Evolutionary conservation across 2,888 invertebrate genomes (phyloP).

Genomic region (Eristalis arbustorum): DNA sequence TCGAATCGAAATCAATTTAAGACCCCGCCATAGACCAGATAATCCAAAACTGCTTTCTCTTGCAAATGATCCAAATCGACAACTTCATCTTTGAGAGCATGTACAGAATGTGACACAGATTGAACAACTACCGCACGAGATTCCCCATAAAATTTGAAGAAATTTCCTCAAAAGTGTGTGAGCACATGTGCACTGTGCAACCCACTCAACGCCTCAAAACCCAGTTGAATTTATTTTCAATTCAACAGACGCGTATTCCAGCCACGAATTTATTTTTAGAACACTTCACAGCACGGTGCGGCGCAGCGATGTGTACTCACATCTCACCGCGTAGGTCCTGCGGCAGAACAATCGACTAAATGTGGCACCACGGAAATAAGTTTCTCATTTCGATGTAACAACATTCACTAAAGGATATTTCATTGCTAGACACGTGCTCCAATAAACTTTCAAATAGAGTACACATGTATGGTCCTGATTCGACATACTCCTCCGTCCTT

Average conservation of each 20-base stretch:
- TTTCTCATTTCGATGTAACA: constrained; percentile 21
- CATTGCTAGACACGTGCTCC: constrained; percentile 38
- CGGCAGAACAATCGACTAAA: constrained; percentile 21
- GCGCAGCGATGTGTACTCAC: neutral
- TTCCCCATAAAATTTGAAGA: neutral
- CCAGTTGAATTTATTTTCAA: neutral
- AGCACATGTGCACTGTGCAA: neutral
- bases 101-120: neutral
- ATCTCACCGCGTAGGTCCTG: neutral
- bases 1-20: too few species aligned
- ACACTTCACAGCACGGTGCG: neutral
- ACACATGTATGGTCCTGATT: constrained; percentile 10
- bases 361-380: neutral
- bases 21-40: too few species aligned
- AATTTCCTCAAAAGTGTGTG: neutral
- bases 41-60: neutral
- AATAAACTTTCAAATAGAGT: constrained; percentile 37
- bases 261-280: neutral
- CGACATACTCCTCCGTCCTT: neutral
- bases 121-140: neutral
- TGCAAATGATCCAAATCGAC: neutral
- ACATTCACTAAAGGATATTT: constrained; percentile 41
- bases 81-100: neutral
- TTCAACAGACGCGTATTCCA: neutral
- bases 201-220: neutral